Percentiles rank a stretch among this genome's conserved stretches.
Evolutionary conservation across 2,797 vertebrate genomes (phyloP).

Genomic region (Syndactyla subalaris): DNA sequence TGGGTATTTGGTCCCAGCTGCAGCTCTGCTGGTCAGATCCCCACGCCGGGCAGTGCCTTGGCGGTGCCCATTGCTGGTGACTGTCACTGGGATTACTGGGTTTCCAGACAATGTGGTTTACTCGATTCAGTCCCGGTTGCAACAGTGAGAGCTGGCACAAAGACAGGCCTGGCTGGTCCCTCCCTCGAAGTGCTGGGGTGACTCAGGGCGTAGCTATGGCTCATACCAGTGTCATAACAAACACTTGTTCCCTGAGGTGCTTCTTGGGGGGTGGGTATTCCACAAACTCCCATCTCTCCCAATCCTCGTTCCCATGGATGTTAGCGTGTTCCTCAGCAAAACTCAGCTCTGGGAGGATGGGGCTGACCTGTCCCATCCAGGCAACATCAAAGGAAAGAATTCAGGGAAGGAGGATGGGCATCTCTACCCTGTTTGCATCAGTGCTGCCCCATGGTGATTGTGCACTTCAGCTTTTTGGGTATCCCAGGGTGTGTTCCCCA

Average conservation of each 20-base stretch:
- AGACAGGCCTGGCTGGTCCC: neutral
- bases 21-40: neutral
- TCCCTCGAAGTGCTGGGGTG: neutral
- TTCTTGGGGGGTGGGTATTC: neutral
- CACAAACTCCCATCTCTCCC: neutral
- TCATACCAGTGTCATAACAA: conserved; percentile 2
- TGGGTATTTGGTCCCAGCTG: neutral
- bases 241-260: neutral
- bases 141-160: neutral
- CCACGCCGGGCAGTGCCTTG: rapidly evolving
- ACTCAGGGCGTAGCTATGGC: conserved; percentile 31
- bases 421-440: neutral
- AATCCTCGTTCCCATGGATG: neutral
- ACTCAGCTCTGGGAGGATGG: neutral
- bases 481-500: neutral
- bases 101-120: neutral
- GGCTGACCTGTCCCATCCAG: neutral
- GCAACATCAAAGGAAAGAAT: neutral
- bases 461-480: neutral
- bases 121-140: neutral
- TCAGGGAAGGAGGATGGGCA: neutral
- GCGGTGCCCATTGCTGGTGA: neutral
- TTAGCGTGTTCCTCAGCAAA: neutral
- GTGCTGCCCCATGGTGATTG: neutral
- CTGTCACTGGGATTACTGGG: neutral